Base-by-base conservation (phyloP, 2,797 vertebrate genomes). In the Micromesistius poutassou region DNA sequence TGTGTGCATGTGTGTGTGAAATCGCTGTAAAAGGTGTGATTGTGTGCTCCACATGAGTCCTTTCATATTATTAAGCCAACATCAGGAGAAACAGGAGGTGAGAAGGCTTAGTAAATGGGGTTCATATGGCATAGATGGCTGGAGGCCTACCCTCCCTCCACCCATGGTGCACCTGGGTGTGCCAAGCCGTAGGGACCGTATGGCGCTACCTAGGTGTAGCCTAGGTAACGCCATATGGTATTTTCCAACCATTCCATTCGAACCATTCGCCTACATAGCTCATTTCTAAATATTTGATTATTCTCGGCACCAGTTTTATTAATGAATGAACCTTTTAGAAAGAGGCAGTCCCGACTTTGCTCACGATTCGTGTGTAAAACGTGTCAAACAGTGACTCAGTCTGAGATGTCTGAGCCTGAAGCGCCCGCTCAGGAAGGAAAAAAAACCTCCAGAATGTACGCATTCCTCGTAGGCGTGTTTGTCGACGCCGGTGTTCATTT, bases 21-120 rank as follows among this genome's bases (percentile, higher is more conserved):
- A 72, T 19, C 40, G 46, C 75, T 76, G 71, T 71, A 68, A 72
- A 70, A 50, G 76, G 70, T 85, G 83, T 80, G 79, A 80, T 80
- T 70, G 50, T 36, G 28, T 50, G 42, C 73, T 66, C 76, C 46
- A 79, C 82, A 74, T 75, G 46, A 73, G 74, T 77, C 46, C 72
- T 70, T 50, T 81, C 76, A 79, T 87, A 83, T 82, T 82, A 79
- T 82, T 76, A 76, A 80, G 82, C 71, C 74, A 81, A 73, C 86
- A 82, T 85, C n/a, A 30, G 79, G 84, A 71, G 72, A 76, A 35
- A 35, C 35, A 72, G 79, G 82, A 84, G 80, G 83, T 82, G 86
- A 84, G 75, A 90, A 83, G 66, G 77, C 80, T 1, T 38, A 87
- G 79, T 81, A 85, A 89, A 81, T 78, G 50, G 78, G 79, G 88